Conservation (phyloP, 2,797 vertebrate species). For the Rhinoraja longicauda region DNA sequence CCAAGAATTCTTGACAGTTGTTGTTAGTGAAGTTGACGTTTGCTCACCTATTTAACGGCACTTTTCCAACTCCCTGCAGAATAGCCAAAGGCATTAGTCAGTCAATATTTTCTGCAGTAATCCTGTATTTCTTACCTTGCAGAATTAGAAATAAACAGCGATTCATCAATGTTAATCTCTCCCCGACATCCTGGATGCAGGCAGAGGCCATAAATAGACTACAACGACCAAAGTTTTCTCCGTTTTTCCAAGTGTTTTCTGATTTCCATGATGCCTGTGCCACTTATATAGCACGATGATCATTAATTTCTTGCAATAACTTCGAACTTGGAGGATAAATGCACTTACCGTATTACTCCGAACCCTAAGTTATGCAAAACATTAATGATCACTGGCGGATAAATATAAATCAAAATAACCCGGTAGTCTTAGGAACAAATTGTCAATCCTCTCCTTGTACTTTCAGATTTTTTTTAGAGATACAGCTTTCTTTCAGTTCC, state of each 20-base stretch:
- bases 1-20: neutral
- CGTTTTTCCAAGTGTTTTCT: neutral
- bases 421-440: neutral
- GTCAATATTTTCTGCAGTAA: neutral
- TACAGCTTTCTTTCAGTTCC: too few species aligned
- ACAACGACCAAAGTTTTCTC: neutral
- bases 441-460: neutral
- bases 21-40: constrained; percentile 1
- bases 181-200: neutral
- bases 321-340: too few species aligned
- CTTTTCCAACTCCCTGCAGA: neutral
- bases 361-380: neutral
- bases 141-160: neutral
- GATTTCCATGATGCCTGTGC: neutral
- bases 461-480: too few species aligned
- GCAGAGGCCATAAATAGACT: neutral
- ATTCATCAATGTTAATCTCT: neutral
- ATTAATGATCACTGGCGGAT: neutral
- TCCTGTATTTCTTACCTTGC: neutral
- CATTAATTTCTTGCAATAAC: neutral
- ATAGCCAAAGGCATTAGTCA: constrained; percentile 12
- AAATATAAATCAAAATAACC: neutral
- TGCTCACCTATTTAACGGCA: constrained; percentile 21
- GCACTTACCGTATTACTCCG: neutral
- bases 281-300: neutral